A percentile compares a stretch with the other conserved stretches of the same genome.
phyloP scores from a whole-genome alignment of 2,113 vertebrate species.

The Engraulis encrasicolus region DNA sequence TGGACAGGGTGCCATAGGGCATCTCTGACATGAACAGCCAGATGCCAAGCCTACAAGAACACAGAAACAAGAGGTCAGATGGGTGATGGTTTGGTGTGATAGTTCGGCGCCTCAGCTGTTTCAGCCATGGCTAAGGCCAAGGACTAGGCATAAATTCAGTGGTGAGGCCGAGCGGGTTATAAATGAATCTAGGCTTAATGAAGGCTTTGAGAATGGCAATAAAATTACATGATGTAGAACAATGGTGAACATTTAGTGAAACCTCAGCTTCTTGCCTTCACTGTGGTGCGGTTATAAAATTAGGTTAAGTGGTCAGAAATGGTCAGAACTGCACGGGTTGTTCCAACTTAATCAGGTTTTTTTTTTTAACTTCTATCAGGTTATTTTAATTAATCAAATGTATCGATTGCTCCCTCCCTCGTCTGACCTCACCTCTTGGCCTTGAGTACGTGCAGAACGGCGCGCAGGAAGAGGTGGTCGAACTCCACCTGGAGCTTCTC shows the following conservation, averaged over 20 bases:
- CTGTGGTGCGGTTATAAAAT: too few species aligned
- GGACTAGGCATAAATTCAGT: neutral
- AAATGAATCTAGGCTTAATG: too few species aligned
- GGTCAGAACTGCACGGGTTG: neutral
- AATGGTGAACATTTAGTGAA: neutral
- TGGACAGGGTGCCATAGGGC: conserved; percentile 93
- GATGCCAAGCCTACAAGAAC: conserved; percentile 85
- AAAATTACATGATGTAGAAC: too few species aligned
- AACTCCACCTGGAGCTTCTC: conserved; percentile 94
- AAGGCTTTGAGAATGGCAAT: too few species aligned
- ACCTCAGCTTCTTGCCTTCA: neutral
- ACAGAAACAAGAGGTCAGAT: conserved; percentile 11
- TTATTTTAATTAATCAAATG: too few species aligned
- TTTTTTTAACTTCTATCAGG: too few species aligned
- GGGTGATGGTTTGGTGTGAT: too few species aligned
- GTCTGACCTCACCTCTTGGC: conserved; percentile 87
- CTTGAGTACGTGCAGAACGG: conserved; percentile 90
- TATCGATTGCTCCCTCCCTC: too few species aligned
- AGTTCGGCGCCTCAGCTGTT: too few species aligned
- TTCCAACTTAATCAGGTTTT: too few species aligned
- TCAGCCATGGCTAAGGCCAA: neutral
- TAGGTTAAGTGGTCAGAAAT: neutral
- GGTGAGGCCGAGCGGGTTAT: too few species aligned
- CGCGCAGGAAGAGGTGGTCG: conserved; percentile 91
- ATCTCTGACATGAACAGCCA: conserved; percentile 99